Evolutionary conservation across 2,888 invertebrate species (phyloP), one percentile per base, ranked within the genome.

Genomic region (Gasteruption jaculator): DNA sequence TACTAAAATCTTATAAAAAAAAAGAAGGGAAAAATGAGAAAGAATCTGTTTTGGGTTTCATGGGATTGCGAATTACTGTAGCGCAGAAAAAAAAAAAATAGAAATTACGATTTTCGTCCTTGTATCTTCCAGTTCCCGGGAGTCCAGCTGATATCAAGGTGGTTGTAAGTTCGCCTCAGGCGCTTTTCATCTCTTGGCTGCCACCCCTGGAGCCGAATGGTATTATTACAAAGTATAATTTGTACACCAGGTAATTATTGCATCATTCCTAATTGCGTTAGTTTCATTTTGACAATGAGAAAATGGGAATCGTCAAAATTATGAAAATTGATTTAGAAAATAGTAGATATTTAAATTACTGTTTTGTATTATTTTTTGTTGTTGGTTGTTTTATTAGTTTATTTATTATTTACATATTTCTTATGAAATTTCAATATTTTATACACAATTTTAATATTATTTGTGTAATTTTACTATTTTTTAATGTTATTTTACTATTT

Each of bases 131-230:
- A 86, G 89, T 85, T 32, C 89, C 90, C 7, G 86, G 84, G 43
- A 78, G 83, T 27, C 90, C 90, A 1, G 79, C 82, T 4, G 85
- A 85, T 56, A 83, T 90, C 49, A 90, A 89, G 71, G 86, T 85
- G 3, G 81, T 86, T 32, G 82, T 85, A 10, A 82, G 83, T 54
- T 82, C 85, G 3, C 77, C 82, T 2, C 83, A 84, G 60, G 83
- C 86, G 2, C 74, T 90, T 3, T 77, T 85, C 50, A 79, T 90
- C 11, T 84, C 86, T 1, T 91, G 90, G 90, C 71, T 85, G 47
- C 79, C 83, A 3, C 89, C 90, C 0, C 61, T 74, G 4, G 82
- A 84, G 49, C 81, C 84, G 1, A 90, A 90, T 62, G 90, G 90
- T 7, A 71, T 83, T 43, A 79, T 90, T 37, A 83, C 81, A 14